These are phyloP conservation scores for Pseudorectes ferrugineus DNA, from an alignment of 2,113 vertebrate genomes.

Conservation along the genomic window DNA sequence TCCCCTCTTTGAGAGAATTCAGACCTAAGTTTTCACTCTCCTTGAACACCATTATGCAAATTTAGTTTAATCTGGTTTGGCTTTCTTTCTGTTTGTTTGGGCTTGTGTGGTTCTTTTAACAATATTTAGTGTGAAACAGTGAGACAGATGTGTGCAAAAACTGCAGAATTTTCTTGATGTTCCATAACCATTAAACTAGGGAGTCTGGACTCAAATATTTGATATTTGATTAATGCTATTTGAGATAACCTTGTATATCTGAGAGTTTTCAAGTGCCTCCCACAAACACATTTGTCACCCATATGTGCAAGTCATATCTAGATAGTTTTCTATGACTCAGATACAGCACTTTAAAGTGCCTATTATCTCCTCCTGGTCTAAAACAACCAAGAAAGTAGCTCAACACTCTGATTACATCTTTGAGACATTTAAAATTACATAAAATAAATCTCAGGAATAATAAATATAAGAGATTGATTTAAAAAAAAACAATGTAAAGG, in stretches of 20 bases:
- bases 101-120: not conserved
- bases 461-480: fast-evolving
- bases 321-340: not conserved
- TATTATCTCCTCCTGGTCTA: not conserved
- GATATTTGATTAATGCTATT: not conserved
- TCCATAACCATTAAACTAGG: not conserved
- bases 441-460: not conserved
- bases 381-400: not conserved
- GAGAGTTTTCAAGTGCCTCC: not conserved
- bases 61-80: not conserved
- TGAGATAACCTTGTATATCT: not conserved
- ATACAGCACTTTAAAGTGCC: not conserved
- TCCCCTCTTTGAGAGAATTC: not conserved
- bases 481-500: fast-evolving
- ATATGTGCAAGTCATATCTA: not conserved
- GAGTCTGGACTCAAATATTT: not conserved
- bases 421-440: not conserved
- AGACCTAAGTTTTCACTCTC: not conserved
- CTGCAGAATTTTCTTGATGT: not conserved
- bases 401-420: not conserved
- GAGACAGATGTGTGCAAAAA: not conserved
- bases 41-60: not conserved
- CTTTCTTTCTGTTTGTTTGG: not conserved
- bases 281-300: not conserved
- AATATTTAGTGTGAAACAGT: not conserved